Evolutionary conservation across 1,140 invertebrate genomes (phyloP).

Genomic region (Caenorhabditis brenneri): DNA sequence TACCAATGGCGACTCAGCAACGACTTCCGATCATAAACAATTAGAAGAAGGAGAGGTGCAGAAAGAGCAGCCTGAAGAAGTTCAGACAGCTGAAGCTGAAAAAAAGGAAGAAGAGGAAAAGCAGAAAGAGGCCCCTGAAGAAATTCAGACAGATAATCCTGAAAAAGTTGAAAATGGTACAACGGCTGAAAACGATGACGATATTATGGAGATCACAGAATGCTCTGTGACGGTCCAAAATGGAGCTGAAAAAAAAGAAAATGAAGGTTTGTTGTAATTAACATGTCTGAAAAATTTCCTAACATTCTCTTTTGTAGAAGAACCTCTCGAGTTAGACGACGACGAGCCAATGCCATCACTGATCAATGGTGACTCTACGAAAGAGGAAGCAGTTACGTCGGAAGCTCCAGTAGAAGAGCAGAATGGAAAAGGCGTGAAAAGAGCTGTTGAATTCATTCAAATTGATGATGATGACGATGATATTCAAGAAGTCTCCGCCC

Average conservation of each 20-base stretch:
- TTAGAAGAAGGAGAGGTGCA: background rate
- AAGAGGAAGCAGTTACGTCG: background rate
- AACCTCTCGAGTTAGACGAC: background rate
- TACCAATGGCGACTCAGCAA: background rate
- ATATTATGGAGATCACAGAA: too few species aligned
- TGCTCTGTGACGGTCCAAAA: background rate
- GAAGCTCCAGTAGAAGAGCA: background rate
- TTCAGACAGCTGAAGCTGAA: too few species aligned
- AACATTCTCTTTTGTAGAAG: background rate
- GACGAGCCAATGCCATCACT: background rate
- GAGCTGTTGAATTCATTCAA: conserved; percentile 55
- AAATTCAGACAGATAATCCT: too few species aligned
- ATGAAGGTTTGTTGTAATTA: background rate
- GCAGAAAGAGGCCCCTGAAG: too few species aligned
- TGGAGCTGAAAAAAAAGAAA: background rate
- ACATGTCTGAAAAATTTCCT: too few species aligned
- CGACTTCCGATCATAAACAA: background rate
- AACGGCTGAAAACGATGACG: too few species aligned
- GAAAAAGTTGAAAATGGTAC: background rate
- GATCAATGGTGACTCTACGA: background rate
- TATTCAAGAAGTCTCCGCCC: conserved; percentile 1
- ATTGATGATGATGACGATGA: conserved; percentile 61
- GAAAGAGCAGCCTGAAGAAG: background rate
- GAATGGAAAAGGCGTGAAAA: conserved; percentile 28
- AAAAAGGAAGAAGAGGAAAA: too few species aligned